These are phyloP conservation scores for Musca domestica DNA, from an alignment of 1,140 invertebrate genomes.

Conservation along the genomic window DNA sequence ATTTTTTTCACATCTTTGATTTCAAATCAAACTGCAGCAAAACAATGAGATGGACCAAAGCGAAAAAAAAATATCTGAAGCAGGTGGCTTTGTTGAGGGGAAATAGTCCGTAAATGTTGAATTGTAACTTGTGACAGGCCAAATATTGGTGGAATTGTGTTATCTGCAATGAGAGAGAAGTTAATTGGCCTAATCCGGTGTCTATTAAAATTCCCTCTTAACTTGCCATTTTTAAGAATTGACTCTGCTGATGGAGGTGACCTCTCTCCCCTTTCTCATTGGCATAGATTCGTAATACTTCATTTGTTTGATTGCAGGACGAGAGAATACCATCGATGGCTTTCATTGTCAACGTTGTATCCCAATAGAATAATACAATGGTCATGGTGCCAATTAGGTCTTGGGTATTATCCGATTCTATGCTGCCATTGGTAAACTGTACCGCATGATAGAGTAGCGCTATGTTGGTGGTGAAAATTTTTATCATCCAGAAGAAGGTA, in stretches of 20 bases:
- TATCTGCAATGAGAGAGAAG: slow-evolving; percentile 26
- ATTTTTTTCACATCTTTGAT: too few species aligned
- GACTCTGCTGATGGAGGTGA: too few species aligned
- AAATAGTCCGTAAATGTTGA: slow-evolving; percentile 31
- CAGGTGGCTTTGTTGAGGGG: slow-evolving; percentile 32
- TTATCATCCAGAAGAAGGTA: neutral
- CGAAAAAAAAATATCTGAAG: slow-evolving; percentile 29
- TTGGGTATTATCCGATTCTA: neutral
- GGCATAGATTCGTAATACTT: neutral
- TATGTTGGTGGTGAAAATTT: neutral
- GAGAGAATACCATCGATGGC: neutral
- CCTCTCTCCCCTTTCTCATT: too few species aligned
- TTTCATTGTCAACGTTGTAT: neutral
- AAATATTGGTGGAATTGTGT: slow-evolving; percentile 31
- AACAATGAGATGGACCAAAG: slow-evolving; percentile 35
- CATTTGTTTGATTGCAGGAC: neutral
- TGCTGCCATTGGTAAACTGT: neutral
- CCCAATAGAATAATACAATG: neutral
- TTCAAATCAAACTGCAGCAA: slow-evolving; percentile 41
- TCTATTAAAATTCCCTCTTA: too few species aligned
- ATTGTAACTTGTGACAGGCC: slow-evolving; percentile 30
- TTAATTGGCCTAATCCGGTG: too few species aligned
- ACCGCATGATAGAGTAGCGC: neutral
- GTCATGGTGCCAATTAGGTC: neutral
- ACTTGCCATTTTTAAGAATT: too few species aligned